Evolutionary conservation across 92 coral and sea anemone genomes (phyloP).

Genomic region (Palythoa heliodiscus): DNA sequence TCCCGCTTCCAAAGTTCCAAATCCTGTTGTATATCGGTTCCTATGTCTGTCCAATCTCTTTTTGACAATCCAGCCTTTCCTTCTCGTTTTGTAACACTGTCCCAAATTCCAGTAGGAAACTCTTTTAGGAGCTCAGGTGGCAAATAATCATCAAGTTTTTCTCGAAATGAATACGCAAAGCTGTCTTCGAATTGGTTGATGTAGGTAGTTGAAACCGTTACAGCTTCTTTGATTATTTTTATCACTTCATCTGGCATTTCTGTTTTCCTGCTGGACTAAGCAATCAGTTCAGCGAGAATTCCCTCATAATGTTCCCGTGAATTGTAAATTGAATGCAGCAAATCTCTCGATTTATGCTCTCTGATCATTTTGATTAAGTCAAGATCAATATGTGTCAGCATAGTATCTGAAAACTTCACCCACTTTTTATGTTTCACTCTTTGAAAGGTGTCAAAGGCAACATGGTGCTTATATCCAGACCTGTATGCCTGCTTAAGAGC

Average conservation of each 20-base stretch:
- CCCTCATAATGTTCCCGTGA: not conserved
- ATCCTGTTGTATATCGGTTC: not conserved
- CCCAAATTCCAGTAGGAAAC: conserved; percentile 14
- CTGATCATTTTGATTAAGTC: conserved; percentile 22
- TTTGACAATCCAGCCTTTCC: not conserved
- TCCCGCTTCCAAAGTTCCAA: not conserved
- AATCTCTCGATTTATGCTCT: not conserved
- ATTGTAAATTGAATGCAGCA: not conserved
- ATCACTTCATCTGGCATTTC: not conserved
- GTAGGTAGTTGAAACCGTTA: not conserved
- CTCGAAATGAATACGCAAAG: not conserved
- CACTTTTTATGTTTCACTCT: not conserved
- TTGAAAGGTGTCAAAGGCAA: conserved; percentile 2
- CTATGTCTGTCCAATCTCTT: not conserved
- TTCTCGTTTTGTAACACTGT: not conserved
- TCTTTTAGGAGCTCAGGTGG: not conserved
- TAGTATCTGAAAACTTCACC: not conserved
- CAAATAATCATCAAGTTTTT: not conserved
- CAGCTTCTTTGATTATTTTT: not conserved
- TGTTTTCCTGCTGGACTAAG: not conserved
- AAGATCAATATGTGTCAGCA: conserved; percentile 22
- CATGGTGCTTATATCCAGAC: not conserved
- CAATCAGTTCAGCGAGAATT: not conserved
- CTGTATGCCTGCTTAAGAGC: conserved; percentile 17
- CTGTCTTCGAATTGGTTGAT: not conserved